Base-by-base conservation (phyloP, 2,888 invertebrate species). In the Rhopalosiphum nymphaeae region DNA sequence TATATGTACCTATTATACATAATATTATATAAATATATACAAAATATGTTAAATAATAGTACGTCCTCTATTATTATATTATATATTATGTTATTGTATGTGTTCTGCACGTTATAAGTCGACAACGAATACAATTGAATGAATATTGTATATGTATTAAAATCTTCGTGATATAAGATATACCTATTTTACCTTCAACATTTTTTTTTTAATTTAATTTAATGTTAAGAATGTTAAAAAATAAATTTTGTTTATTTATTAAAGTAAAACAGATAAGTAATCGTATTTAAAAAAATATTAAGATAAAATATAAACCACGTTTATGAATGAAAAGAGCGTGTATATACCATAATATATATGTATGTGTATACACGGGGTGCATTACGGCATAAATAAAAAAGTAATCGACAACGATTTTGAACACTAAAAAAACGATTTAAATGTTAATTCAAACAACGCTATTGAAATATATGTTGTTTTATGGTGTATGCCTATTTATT, bases 341-440 rank as follows among this genome's bases (percentile, higher is more conserved):
- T n/a, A 1, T 29, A 53, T 36, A 29, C 0, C 16, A 36, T 89
- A 53, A 46, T 46, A 46, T 46, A 46, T 46, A 46, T 46, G 44
- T 46, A 7, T 57, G 16, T 46, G 4, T 21, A 16, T 36, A 21
- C 78, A 21, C 78, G 49, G 87, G n/a, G n/a, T 21, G 49, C 87
- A n/a, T 5, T 85, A 85, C 78, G n/a, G n/a, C 78, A 78, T 78
- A 78, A 78, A 90, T 46, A 46, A 36, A 25, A 53, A 56, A 46
- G 42, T 42, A 44, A 29, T 90, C n/a, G 61, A 90, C n/a, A 44
- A 57, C 16, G 29, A 89, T 90, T 78, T 36, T 29, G 29, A n/a
- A n/a, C 16, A 29, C 44, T 78, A 10, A 44, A 78, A 91, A 85
- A 56, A 4, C 85, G 91, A 91, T 91, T 91, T 85, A 85, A 91